Base-by-base conservation (phyloP, 2,888 invertebrate genomes). In the Cerceris ruficornis region DNA sequence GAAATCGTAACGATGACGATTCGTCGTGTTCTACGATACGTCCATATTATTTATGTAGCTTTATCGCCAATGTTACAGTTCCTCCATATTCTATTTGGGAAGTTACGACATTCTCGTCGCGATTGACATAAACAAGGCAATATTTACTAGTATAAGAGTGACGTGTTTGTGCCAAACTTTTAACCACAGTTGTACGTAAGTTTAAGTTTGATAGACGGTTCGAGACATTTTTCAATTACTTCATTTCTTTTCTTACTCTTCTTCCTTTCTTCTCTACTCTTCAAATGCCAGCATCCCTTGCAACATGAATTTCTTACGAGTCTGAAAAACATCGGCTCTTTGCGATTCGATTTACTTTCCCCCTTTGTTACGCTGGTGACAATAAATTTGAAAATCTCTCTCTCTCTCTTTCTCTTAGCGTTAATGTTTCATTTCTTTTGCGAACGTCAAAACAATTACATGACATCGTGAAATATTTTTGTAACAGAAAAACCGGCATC, bases 151-250 rank as follows among this genome's bases (percentile, higher is more conserved):
- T 17, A 57, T 11, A 59, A 15, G 11, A 42, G 42, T 42, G 14
- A 14, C n/a, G n/a, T n/a, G 9, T 13, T 50, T 14, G 76, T 69
- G 75, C 75, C 75, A 77, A 77, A 67, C 61, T 17, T 55, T 52
- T 55, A 54, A 15, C 41, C n/a, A 50, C 7, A 59, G 11, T 14
- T 59, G 7, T n/a, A 28, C 7, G 61, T 28, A 28, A 28, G 28
- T 28, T 50, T 58, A 68, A 62, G n/a, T 43, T 43, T 55, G 11
- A 9, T 1, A 28, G 28, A 42, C 41, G 41, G 7, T 9, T 42
- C 11, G n/a, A 50, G 13, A n/a, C 13, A 6, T 6, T 42, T 59
- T 42, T n/a, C 13, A 42, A 11, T n/a, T 14, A 41, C 42, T 41
- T 13, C 42, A 14, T 59, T 42, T n/a, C 59, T 17, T 49, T 28